Evolutionary conservation across 2,888 invertebrate genomes (phyloP).

Genomic region (Polymixis flavicincta): DNA sequence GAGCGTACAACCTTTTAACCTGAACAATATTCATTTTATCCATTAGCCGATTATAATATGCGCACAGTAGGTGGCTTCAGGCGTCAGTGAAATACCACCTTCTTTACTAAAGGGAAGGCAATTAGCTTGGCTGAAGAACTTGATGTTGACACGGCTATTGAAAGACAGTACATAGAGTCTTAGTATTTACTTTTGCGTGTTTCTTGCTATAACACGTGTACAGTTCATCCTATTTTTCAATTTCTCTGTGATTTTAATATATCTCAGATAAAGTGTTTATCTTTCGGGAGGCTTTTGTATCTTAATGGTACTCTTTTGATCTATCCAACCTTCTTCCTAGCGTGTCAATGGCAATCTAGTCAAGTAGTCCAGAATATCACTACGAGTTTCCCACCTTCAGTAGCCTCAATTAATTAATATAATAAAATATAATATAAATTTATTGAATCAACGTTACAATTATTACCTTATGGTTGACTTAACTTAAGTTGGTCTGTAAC

Average conservation of each 20-base stretch:
- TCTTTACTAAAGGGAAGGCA: neutral
- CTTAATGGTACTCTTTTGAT: neutral
- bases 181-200: neutral
- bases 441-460: too few relatives aligned
- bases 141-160: conserved; percentile 17
- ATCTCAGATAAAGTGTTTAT: neutral
- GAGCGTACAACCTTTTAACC: conserved; percentile 29
- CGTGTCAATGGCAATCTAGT: neutral
- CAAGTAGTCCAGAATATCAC: neutral
- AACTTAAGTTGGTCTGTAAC: too few relatives aligned
- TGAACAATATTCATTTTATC: conserved; percentile 31
- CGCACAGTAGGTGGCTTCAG: neutral
- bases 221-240: neutral
- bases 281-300: neutral
- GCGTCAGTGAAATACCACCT: conserved; percentile 4
- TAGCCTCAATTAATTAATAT: neutral
- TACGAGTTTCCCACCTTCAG: neutral
- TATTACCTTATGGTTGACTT: too few relatives aligned
- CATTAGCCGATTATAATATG: conserved; percentile 40
- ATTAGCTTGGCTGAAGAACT: conserved; percentile 28
- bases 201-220: neutral
- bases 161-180: neutral
- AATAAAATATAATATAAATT: too few relatives aligned
- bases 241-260: neutral
- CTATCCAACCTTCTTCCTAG: neutral